Percentiles rank a stretch among this genome's conserved stretches.
phyloP scores from a whole-genome alignment of 2,113 vertebrate species.

The Rhinolophus sinicus region DNA sequence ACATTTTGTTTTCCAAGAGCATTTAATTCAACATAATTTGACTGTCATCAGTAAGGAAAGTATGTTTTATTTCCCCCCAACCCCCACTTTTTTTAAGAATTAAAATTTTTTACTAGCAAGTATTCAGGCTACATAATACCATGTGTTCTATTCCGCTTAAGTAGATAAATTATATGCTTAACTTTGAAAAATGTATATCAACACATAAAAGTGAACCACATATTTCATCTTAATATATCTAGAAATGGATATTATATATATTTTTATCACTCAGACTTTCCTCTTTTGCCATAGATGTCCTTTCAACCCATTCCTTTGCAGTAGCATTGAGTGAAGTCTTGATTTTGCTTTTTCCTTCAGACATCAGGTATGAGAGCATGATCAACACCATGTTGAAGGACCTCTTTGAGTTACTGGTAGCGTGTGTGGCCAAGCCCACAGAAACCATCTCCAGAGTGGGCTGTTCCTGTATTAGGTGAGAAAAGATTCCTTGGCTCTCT shows the following conservation, averaged over 20 bases:
- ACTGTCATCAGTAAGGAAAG: background rate
- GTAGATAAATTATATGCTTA: background rate
- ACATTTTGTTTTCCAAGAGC: background rate
- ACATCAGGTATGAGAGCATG: slow-evolving; percentile 95
- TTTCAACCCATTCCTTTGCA: background rate
- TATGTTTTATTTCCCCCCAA: background rate
- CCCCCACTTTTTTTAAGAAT: background rate
- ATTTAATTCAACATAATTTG: background rate
- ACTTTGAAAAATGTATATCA: background rate
- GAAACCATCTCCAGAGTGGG: slow-evolving; percentile 98
- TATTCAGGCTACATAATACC: background rate
- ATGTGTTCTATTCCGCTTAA: background rate
- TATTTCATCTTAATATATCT: background rate
- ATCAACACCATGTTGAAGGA: slow-evolving; percentile 98
- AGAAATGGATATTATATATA: background rate
- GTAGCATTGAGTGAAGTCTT: background rate
- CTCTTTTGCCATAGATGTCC: background rate
- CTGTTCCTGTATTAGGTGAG: slow-evolving; percentile 98
- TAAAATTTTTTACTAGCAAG: background rate
- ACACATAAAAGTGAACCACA: background rate
- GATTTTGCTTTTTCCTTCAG: slow-evolving; percentile 60
- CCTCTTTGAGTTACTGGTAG: slow-evolving; percentile 95
- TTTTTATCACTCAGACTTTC: background rate
- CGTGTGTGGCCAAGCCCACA: slow-evolving; percentile 95
- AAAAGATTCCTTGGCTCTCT: background rate